These are phyloP conservation scores for Scylla paramamosain DNA, from an alignment of 1,140 invertebrate species.

Conservation along the genomic window DNA sequence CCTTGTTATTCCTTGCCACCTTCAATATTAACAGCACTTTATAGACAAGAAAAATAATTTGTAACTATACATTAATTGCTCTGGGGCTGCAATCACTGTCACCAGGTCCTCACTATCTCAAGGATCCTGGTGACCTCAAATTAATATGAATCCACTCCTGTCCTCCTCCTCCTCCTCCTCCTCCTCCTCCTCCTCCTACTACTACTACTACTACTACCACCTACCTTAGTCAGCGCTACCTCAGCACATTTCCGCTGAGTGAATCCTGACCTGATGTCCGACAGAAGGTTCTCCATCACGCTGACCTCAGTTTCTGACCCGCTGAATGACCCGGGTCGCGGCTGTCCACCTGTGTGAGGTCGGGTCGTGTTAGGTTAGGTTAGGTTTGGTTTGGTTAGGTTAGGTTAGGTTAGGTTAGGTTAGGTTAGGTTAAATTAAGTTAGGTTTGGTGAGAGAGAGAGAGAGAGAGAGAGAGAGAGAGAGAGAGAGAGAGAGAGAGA, in stretches of 20 bases:
- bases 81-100: too few relatives aligned
- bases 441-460: not conserved
- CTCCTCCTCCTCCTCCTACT: too few relatives aligned
- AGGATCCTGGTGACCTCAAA: too few relatives aligned
- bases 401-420: too few relatives aligned
- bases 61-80: too few relatives aligned
- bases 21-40: too few relatives aligned
- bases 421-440: not conserved
- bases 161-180: too few relatives aligned
- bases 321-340: constrained; percentile 85
- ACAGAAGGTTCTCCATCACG: constrained; percentile 86
- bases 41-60: too few relatives aligned
- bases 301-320: constrained; percentile 87
- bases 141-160: too few relatives aligned
- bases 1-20: too few relatives aligned
- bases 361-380: not conserved
- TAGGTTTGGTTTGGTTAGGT: not conserved
- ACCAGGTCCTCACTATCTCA: too few relatives aligned
- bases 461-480: not conserved
- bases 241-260: constrained; percentile 81
- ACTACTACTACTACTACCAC: not conserved
- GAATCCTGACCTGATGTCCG: constrained; percentile 87
- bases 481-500: not conserved
- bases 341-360: constrained; percentile 59
- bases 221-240: constrained; percentile 81